Evolutionary conservation across 2,888 invertebrate genomes (phyloP).

Genomic region (Acleris holmiana): DNA sequence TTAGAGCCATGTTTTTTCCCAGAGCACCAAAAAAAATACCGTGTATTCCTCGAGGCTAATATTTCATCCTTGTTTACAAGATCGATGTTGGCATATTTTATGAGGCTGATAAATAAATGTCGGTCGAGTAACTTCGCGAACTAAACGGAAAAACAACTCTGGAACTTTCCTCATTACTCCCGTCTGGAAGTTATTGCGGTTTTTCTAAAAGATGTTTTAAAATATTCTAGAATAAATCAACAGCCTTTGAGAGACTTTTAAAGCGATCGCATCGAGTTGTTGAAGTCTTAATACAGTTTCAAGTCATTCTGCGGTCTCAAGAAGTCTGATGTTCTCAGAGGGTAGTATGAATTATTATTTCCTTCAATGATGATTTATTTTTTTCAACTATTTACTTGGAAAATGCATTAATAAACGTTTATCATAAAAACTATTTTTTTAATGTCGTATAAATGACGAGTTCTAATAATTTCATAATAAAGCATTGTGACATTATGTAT

Average conservation of each 20-base stretch:
- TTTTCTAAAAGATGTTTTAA: conserved; percentile 24
- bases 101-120: conserved; percentile 29
- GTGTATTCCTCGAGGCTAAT: conserved; percentile 1
- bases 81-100: conserved; percentile 31
- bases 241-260: background rate
- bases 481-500: no score
- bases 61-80: conserved; percentile 25
- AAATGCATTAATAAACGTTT: no score
- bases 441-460: no score
- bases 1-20: no score
- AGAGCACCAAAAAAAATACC: conserved; percentile 8
- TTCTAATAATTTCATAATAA: no score
- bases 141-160: conserved; percentile 43
- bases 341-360: no score
- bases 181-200: conserved; percentile 24
- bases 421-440: no score
- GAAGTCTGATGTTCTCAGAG: no score
- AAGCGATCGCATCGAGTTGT: background rate
- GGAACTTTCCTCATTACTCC: conserved; percentile 38
- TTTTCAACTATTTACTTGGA: no score
- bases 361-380: no score
- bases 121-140: conserved; percentile 20
- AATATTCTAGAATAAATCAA: conserved; percentile 28
- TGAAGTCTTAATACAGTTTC: no score
- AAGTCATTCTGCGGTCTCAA: no score